Conservation (phyloP, 2,113 vertebrate species). For the Thinocorus orbignyianus region DNA sequence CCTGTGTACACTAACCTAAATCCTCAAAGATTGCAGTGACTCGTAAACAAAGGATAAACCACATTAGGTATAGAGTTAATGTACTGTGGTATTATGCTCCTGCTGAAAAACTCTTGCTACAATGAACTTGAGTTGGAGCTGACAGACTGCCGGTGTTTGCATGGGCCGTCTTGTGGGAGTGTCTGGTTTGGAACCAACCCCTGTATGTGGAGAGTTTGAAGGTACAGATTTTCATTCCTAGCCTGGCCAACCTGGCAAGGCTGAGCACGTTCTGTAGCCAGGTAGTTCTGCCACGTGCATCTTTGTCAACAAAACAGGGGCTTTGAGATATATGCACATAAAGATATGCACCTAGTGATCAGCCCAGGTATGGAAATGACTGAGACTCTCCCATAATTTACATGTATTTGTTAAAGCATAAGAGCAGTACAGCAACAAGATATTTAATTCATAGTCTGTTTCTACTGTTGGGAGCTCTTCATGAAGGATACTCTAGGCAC, state of each 20-base stretch:
- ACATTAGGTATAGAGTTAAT: conserved; percentile 6
- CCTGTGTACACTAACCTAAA: conserved; percentile 17
- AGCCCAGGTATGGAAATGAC: not conserved
- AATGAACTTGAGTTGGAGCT: not conserved
- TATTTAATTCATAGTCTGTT: not conserved
- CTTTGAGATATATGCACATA: not conserved
- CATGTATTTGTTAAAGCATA: not conserved
- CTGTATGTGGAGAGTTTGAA: not conserved
- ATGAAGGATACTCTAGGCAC: not conserved
- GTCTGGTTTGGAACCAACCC: not conserved
- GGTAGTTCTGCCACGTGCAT: not conserved
- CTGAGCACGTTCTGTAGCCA: not conserved
- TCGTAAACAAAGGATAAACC: conserved; percentile 47
- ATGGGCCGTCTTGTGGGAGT: not conserved
- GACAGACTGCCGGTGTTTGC: not conserved
- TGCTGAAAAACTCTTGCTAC: not conserved
- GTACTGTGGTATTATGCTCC: not conserved
- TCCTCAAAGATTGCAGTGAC: conserved; percentile 11
- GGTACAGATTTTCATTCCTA: not conserved
- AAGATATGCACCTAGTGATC: fast-evolving
- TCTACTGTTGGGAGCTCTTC: not conserved
- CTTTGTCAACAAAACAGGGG: not conserved
- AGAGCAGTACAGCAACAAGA: not conserved
- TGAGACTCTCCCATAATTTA: not conserved
- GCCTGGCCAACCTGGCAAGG: not conserved